phyloP scores from a whole-genome alignment of 2,113 vertebrate genomes.

The Crotalus tigris region DNA sequence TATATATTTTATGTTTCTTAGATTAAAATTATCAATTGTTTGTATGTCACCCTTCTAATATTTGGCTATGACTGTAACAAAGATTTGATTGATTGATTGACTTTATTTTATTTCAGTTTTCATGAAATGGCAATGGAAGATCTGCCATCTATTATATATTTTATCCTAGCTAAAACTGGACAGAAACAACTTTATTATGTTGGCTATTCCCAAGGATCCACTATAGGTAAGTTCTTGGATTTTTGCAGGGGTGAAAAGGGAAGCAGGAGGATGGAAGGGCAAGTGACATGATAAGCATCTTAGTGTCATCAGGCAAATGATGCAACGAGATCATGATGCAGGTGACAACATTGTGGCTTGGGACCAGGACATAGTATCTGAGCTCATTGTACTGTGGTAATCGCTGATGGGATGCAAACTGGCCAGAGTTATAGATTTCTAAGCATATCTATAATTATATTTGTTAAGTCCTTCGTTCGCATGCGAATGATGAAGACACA shows the following conservation, averaged over 20 bases:
- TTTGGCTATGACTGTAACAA: background rate
- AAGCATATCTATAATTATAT: background rate
- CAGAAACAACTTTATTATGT: slow-evolving; percentile 84
- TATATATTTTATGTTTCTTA: background rate
- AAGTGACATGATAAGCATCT: background rate
- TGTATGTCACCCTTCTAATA: background rate
- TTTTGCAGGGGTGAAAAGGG: background rate
- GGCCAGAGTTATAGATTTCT: background rate
- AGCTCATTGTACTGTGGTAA: background rate
- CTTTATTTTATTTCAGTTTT: slow-evolving; percentile 69
- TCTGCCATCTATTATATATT: slow-evolving; percentile 82
- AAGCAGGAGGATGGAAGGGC: background rate
- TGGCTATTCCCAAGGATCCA: slow-evolving; percentile 88
- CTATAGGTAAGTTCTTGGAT: slow-evolving; percentile 74
- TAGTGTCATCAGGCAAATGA: background rate
- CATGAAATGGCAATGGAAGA: slow-evolving; percentile 89
- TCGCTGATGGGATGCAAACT: background rate
- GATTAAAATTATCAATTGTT: background rate
- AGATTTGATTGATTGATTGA: background rate
- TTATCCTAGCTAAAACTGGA: slow-evolving; percentile 78
- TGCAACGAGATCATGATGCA: background rate
- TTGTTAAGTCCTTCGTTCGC: no score
- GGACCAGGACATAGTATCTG: background rate
- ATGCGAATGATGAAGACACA: no score
- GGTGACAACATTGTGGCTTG: background rate